Percentiles rank a stretch among this genome's conserved stretches.
These are phyloP conservation scores for Therioaphis trifolii DNA, from an alignment of 2,888 invertebrate genomes.

Conservation along the genomic window DNA sequence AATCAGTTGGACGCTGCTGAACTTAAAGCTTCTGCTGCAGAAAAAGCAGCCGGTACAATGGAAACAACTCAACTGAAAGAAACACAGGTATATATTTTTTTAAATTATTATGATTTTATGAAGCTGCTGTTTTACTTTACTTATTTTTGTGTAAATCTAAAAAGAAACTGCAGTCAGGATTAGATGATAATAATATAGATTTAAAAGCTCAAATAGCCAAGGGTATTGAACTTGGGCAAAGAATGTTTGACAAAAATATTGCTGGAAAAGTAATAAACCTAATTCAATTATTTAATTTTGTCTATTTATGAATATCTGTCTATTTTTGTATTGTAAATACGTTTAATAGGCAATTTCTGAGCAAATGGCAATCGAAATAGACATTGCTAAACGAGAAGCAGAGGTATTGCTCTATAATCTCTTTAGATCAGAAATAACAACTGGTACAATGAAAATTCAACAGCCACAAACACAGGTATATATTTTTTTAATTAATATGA, in stretches of 20 bases:
- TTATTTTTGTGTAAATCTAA: slow-evolving; percentile 76
- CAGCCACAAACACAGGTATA: too few relatives aligned
- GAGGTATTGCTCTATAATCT: too few relatives aligned
- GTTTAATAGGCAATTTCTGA: slow-evolving; percentile 80
- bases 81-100: slow-evolving; percentile 83
- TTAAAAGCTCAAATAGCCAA: slow-evolving; percentile 92
- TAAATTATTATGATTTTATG: neutral
- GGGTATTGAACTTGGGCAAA: slow-evolving; percentile 91
- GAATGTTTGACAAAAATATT: slow-evolving; percentile 92
- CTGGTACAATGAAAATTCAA: too few relatives aligned
- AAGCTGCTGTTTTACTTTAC: neutral
- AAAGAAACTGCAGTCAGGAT: slow-evolving; percentile 96
- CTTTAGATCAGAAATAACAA: too few relatives aligned
- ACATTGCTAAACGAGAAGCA: slow-evolving; percentile 92
- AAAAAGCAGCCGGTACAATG: slow-evolving; percentile 83
- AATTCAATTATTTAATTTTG: neutral
- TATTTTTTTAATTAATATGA: neutral
- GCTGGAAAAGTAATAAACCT: slow-evolving; percentile 71
- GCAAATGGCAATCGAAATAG: slow-evolving; percentile 87
- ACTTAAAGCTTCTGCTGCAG: slow-evolving; percentile 86
- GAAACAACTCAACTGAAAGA: slow-evolving; percentile 91
- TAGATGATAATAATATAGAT: slow-evolving; percentile 96
- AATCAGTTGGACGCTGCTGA: slow-evolving; percentile 86
- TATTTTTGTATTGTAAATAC: neutral
- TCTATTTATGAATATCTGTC: neutral